Percentiles rank a stretch among this genome's conserved stretches.
These are phyloP conservation scores for Oxytorus armatus DNA, from an alignment of 2,888 invertebrate species.

Conservation along the genomic window DNA sequence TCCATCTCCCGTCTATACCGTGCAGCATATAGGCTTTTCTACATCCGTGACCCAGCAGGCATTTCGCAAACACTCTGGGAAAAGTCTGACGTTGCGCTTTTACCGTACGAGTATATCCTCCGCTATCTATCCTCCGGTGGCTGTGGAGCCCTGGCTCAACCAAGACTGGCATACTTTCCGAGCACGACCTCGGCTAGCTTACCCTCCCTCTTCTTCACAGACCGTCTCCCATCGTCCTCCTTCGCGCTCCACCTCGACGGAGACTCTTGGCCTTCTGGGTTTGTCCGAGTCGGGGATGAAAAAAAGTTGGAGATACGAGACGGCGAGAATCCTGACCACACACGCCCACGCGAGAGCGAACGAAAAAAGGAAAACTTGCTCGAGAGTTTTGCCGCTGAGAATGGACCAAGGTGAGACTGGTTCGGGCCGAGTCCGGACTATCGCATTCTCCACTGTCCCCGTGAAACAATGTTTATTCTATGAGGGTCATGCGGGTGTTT, in stretches of 20 bases:
- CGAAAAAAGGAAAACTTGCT: constrained; percentile 5
- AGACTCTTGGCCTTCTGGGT: constrained; percentile 57
- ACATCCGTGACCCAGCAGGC: constrained; percentile 42
- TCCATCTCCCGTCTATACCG: neutral
- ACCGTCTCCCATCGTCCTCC: neutral
- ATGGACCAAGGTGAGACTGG: constrained; percentile 21
- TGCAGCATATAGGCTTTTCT: constrained; percentile 48
- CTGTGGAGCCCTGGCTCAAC: constrained; percentile 19
- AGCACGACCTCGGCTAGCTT: constrained; percentile 34
- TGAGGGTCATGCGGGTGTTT: neutral
- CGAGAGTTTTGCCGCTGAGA: constrained; percentile 14
- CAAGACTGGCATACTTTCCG: constrained; percentile 45
- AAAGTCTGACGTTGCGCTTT: constrained; percentile 74
- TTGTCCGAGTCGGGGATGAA: constrained; percentile 17
- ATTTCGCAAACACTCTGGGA: constrained; percentile 74
- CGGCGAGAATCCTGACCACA: neutral
- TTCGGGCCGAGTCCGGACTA: constrained; percentile 28
- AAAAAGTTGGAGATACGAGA: constrained; percentile 47
- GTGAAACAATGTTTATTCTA: neutral
- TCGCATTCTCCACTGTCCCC: constrained; percentile 20
- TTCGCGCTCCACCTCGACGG: constrained; percentile 46
- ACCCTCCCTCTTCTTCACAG: constrained; percentile 1
- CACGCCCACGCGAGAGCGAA: neutral
- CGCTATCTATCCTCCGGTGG: constrained; percentile 45
- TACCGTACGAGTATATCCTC: constrained; percentile 22